Base-by-base conservation (phyloP, 2,888 invertebrate species). In the Dexiosoma caninum region DNA sequence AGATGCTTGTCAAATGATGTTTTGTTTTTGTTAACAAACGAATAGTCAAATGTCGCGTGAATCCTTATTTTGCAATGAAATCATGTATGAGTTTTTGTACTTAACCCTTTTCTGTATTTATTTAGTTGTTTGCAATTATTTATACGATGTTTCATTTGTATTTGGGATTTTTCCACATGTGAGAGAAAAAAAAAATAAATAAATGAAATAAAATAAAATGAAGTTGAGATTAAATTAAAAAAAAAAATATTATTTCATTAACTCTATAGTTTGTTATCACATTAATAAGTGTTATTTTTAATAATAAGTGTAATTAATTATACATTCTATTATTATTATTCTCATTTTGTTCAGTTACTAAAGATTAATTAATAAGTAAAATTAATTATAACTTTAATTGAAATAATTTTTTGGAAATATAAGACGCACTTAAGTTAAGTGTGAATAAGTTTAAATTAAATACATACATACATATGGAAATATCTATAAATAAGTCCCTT, bases 141-240 rank as follows among this genome's bases (percentile, higher is more conserved):
- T 88, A 88, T 88, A 88, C 88, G 88, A 88, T 88, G 88, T 88
- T 88, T 88, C 88, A 88, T 88, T 88, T 88, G 88, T 72, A 59
- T 87, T 88, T 85, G 87, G 87, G 87, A 88, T 88, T 87, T 88
- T 88, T 87, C 87, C 88, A 87, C 32, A 70, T 78, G 46, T 40
- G 35, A 70, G 46, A 62, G 57, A 49, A 40, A 57, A 62, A 37
- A 4, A 30, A 19, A 32, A 53, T 10, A 14, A 40, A 19, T n/a
- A 37, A 46, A 21, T 30, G 14, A 46, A 35, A 12, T 4, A 6
- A 53, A 55, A 21, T 21, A 46, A 32, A 55, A 27, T 40, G n/a
- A 67, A 32, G 5, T 49, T 37, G 16, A 37, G 35, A 35, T 37
- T 67, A 66, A 51, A 35, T 35, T 23, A 9, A 55, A 37, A 30